Evolutionary conservation across 1,140 invertebrate genomes (phyloP).

Genomic region (Harpegnathos saltator): DNA sequence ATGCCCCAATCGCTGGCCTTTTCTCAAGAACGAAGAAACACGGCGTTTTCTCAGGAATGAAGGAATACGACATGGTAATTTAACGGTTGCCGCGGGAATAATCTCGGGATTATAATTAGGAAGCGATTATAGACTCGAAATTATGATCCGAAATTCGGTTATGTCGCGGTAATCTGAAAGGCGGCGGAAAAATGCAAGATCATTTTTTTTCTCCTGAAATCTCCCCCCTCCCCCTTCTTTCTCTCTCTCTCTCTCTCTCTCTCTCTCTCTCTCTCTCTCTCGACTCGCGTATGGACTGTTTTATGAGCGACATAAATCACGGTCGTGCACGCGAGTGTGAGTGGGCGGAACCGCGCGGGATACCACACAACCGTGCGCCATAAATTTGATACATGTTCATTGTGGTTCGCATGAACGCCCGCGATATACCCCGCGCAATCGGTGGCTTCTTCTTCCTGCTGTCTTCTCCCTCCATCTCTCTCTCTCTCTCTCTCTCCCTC

Average conservation of each 20-base stretch:
- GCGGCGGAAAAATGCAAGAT: constrained; percentile 61
- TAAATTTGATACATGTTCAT: constrained; percentile 80
- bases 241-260: too few relatives aligned
- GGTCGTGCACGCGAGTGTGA: constrained; percentile 73
- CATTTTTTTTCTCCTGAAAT: constrained; percentile 69
- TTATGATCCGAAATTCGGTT: not conserved
- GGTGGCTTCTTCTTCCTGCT: constrained; percentile 19
- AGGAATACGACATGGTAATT: too few relatives aligned
- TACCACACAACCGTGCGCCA: constrained; percentile 72
- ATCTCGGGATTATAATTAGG: too few relatives aligned
- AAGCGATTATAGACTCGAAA: not conserved
- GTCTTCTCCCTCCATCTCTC: not conserved
- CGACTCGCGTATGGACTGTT: constrained; percentile 63
- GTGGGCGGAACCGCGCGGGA: constrained; percentile 74
- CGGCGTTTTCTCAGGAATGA: not conserved
- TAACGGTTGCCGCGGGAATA: too few relatives aligned
- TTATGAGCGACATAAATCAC: constrained; percentile 78
- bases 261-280: not conserved
- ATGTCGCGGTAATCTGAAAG: not conserved
- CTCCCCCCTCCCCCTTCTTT: not conserved
- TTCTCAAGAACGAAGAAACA: not conserved
- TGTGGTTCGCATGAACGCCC: constrained; percentile 64
- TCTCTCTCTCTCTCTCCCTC: too few relatives aligned
- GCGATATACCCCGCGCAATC: constrained; percentile 58
- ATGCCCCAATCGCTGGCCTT: not conserved